Conservation (phyloP, 2,797 vertebrate genomes). For the Carapus acus region DNA sequence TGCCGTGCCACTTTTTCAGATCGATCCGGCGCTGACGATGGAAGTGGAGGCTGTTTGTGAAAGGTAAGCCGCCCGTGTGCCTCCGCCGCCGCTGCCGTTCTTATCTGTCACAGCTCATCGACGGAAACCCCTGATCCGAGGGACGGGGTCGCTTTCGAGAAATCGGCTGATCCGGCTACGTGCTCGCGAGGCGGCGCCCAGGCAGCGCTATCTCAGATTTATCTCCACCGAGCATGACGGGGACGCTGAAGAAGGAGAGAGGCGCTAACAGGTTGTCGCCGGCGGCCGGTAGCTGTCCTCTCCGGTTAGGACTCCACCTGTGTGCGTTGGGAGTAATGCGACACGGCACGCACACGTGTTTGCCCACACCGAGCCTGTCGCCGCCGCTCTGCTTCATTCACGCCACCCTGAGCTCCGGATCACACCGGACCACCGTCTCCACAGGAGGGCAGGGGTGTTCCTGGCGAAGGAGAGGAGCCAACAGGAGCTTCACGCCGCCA, state of each 20-base stretch:
- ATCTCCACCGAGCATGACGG: slow-evolving; percentile 23
- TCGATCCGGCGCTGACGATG: slow-evolving; percentile 78
- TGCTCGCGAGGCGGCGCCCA: slow-evolving; percentile 12
- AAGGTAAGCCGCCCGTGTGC: slow-evolving; percentile 67
- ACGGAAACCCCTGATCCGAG: slow-evolving; percentile 16
- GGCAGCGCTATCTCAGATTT: slow-evolving; percentile 24
- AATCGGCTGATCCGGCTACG: slow-evolving; percentile 22
- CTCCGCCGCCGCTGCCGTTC: slow-evolving; percentile 8
- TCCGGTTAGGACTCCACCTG: slow-evolving; percentile 50
- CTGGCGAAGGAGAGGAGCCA: slow-evolving; percentile 79
- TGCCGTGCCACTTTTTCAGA: slow-evolving; percentile 70
- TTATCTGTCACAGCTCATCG: slow-evolving; percentile 9
- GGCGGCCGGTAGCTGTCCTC: slow-evolving; percentile 42
- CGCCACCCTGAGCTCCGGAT: slow-evolving; percentile 52
- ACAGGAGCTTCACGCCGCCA: slow-evolving; percentile 81
- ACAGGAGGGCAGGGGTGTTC: slow-evolving; percentile 80
- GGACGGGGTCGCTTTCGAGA: slow-evolving; percentile 21
- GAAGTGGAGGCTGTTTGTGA: slow-evolving; percentile 79
- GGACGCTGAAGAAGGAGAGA: slow-evolving; percentile 18
- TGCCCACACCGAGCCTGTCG: slow-evolving; percentile 50
- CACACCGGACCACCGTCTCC: slow-evolving; percentile 42
- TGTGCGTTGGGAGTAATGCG: slow-evolving; percentile 32
- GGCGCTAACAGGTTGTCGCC: slow-evolving; percentile 19
- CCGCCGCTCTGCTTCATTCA: slow-evolving; percentile 59
- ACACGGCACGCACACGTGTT: slow-evolving; percentile 32